Base-by-base conservation (phyloP, 2,113 vertebrate species). In the Zapornia atra region DNA sequence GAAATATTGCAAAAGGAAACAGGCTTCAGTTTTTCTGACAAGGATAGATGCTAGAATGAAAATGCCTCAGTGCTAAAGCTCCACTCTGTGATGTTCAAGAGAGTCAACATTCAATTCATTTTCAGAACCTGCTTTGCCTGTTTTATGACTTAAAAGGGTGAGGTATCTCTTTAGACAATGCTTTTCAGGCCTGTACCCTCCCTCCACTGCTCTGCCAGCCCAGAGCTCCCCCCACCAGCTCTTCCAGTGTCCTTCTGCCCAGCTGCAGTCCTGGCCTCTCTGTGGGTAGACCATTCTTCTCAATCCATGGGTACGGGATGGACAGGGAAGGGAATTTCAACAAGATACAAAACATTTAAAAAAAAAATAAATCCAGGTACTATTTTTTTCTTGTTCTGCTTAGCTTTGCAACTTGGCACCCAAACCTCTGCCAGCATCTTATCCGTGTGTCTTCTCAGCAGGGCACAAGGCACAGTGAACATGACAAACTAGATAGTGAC, bases 1-100 rank as follows among this genome's bases (percentile, higher is more conserved):
- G 2, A 94, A 93, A 63, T 65, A 94, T 24, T 68, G 68, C 48
- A 81, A 86, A 92, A 76, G n/a, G 82, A 92, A 94, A 82, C n/a
- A 87, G 73, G n/a, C 15, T 60, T 83, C 5, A 9, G 6, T 10
- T 70, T 83, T 69, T 91, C 72, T 75, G 16, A 89, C 77, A 86
- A 78, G 72, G 93, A 86, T 18, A 78, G 63, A 82, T 87, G 48
- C 51, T 90, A 38, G 64, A 93, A 75, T 65, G 34, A 94, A 96
- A 96, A 50, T 22, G 11, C 60, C 53, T 92, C 61, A 22, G 29
- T 48, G 82, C 76, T 29, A 73, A 93, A 90, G 36, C 44, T 33
- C 26, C 34, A 81, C n/a, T 88, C 76, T 61, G 29, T n/a, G 18
- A 56, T 86, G 48, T 44, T 71, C 44, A 89, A 36, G 38, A 57